phyloP scores from a whole-genome alignment of 2,797 vertebrate genomes.

The Xenopus petersii region DNA sequence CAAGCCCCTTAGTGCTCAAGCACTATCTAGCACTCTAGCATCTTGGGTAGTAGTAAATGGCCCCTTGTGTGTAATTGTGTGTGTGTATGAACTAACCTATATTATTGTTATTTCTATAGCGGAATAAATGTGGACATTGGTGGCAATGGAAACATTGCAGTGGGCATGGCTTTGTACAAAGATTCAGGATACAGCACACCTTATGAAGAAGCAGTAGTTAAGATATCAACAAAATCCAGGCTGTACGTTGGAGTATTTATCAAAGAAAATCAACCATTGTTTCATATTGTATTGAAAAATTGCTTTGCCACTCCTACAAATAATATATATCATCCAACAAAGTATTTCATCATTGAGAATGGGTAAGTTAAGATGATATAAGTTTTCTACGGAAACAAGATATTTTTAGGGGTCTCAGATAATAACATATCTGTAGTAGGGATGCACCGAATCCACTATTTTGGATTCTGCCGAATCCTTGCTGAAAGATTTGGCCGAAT shows the following conservation, averaged over 20 bases:
- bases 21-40: too few species aligned
- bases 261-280: not conserved
- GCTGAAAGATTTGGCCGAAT: too few species aligned
- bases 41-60: too few species aligned
- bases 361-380: constrained; percentile 1
- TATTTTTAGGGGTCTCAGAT: too few species aligned
- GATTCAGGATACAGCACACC: constrained; percentile 8
- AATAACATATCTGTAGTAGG: too few species aligned
- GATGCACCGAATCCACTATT: too few species aligned
- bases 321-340: constrained; percentile 1
- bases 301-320: constrained; percentile 24
- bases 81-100: too few species aligned
- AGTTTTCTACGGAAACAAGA: too few species aligned
- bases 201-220: constrained; percentile 8
- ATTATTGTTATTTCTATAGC: not conserved
- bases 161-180: constrained; percentile 9
- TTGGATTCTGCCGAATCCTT: too few species aligned
- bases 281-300: constrained; percentile 4
- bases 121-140: not conserved
- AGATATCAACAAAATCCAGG: constrained; percentile 9
- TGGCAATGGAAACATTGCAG: not conserved
- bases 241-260: constrained; percentile 20
- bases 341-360: constrained; percentile 21
- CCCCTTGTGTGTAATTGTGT: too few species aligned
- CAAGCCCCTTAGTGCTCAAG: too few species aligned